Evolutionary conservation across 2,797 vertebrate species (phyloP).

Genomic region (Premnoplex brunnescens): DNA sequence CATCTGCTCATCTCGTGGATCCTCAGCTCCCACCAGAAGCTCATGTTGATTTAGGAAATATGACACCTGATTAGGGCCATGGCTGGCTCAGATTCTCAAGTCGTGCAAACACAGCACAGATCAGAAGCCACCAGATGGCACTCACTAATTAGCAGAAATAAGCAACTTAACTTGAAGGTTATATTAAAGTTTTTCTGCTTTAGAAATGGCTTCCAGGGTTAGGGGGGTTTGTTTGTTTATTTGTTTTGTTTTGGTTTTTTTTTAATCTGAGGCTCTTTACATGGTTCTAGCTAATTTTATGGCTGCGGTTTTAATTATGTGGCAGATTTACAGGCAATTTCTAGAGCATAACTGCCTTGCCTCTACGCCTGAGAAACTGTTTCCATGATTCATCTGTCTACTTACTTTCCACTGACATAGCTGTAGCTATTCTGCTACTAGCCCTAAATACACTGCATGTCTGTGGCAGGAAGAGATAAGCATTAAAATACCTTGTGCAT

Average conservation of each 20-base stretch:
- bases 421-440: neutral
- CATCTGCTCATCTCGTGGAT: neutral
- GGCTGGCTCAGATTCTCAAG: neutral
- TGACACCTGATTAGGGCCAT: neutral
- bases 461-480: conserved; percentile 66
- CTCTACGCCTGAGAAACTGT: conserved; percentile 2
- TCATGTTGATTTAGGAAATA: neutral
- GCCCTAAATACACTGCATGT: neutral
- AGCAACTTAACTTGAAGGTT: neutral
- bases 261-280: neutral
- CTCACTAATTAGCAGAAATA: conserved; percentile 9
- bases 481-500: conserved; percentile 15
- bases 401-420: conserved; percentile 55
- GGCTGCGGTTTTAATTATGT: neutral
- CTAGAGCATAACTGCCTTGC: neutral
- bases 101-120: neutral
- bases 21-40: neutral
- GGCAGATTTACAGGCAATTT: neutral
- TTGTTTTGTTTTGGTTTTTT: neutral
- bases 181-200: neutral
- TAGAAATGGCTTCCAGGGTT: neutral
- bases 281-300: neutral
- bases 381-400: conserved; percentile 51
- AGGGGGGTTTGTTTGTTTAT: neutral
- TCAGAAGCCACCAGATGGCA: conserved; percentile 43